Base-by-base conservation (phyloP, 1,140 invertebrate species). In the Triops longicaudatus region DNA sequence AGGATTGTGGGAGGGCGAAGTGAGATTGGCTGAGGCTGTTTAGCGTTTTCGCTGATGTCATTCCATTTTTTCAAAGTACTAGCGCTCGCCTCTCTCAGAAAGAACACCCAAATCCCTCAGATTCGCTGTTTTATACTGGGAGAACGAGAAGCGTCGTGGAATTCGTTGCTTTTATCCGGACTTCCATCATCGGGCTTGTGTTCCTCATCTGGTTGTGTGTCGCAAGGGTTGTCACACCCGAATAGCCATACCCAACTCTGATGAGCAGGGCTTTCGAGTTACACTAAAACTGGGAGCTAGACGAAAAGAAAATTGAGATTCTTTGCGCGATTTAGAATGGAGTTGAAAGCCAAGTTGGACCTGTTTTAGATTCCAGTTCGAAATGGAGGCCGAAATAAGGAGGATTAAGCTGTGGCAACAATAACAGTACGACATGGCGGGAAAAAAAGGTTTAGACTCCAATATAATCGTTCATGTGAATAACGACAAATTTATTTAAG, bases 31-130 rank as follows among this genome's bases (percentile, higher is more conserved):
- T 63, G 50, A 22, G 50, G 50, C 14, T 63, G n/a, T 63, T 63
- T 63, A 63, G 50, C 50, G 50, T 63, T 63, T 63, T 63, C 50
- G 50, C 50, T 63, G 50, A 22, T 63, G 50, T 17, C 50, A 63
- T 63, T 63, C 50, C 50, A 63, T 63, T 63, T 63, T n/a, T 63
- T n/a, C 10, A 63, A 63, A 63, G 10, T 63, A 63, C 50, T 63
- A 14, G 1, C 10, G 50, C 50, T 22, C 31, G 2, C 31, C 31
- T 2, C 2, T 2, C 2, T 7, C 31, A 2, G 31, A 7, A 63
- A 63, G 50, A 5, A 10, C 14, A 22, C 50, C 1, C 50, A 63
- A 63, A 63, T 63, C 50, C 50, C 50, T 6, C 1, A 63, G 17
- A 17, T 22, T 22, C 43, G 43, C 22, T 63, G 3, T 63, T 63